phyloP scores from a whole-genome alignment of 2,888 invertebrate genomes.

The Notocelia uddmanniana region DNA sequence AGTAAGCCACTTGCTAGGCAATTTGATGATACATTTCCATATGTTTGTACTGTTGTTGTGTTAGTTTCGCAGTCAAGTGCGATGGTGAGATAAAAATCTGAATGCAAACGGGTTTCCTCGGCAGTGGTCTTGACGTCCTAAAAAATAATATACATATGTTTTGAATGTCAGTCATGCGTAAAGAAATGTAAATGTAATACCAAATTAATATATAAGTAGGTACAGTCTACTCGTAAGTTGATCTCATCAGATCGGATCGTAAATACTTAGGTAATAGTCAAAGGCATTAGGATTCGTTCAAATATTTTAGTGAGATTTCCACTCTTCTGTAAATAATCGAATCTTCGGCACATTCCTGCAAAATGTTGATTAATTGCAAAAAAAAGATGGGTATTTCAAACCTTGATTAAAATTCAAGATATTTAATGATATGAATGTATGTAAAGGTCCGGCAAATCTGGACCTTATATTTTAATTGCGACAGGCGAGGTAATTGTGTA shows the following conservation, averaged over 20 bases:
- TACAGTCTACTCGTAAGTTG: too few species aligned
- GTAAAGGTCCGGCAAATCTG: not conserved
- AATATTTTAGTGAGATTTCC: not conserved
- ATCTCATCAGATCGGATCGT: too few species aligned
- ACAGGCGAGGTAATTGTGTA: too few species aligned
- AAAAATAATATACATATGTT: slow-evolving; percentile 49
- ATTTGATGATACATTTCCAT: slow-evolving; percentile 36
- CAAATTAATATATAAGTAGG: too few species aligned
- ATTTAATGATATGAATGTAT: not conserved
- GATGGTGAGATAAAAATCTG: slow-evolving; percentile 65
- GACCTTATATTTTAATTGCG: not conserved
- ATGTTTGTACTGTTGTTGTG: slow-evolving; percentile 48
- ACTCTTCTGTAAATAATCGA: not conserved
- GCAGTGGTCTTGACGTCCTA: slow-evolving; percentile 67
- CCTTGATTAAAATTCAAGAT: too few species aligned
- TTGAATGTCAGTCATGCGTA: not conserved
- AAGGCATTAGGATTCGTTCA: too few species aligned
- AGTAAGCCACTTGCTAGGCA: slow-evolving; percentile 67
- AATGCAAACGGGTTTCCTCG: slow-evolving; percentile 64
- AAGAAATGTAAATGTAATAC: too few species aligned
- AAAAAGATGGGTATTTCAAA: too few species aligned
- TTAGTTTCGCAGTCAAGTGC: slow-evolving; percentile 65
- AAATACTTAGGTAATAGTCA: too few species aligned
- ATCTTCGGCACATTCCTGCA: too few species aligned
- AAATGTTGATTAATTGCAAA: too few species aligned